Percentiles rank a stretch among this genome's conserved stretches.
phyloP scores from a whole-genome alignment of 2,113 vertebrate species.

The Grammomys dolichurus region DNA sequence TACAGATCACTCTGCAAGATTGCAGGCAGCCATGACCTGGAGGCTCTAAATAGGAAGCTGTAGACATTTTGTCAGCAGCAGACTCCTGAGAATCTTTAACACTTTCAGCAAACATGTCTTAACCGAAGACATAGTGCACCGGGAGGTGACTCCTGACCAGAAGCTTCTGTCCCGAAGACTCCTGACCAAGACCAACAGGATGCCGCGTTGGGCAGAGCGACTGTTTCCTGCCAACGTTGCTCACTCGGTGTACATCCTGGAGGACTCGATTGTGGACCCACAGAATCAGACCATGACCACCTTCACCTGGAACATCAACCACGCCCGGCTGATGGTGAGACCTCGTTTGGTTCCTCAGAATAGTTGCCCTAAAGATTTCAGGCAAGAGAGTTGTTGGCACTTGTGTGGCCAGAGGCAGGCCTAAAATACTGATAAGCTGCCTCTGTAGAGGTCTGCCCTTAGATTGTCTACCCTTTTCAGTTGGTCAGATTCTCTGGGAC shows the following conservation, averaged over 20 bases:
- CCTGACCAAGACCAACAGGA: conserved; percentile 97
- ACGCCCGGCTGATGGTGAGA: conserved; percentile 94
- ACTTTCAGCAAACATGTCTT: conserved; percentile 96
- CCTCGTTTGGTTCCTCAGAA: neutral
- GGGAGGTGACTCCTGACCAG: conserved; percentile 96
- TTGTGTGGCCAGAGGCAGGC: neutral
- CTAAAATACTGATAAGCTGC: neutral
- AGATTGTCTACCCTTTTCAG: neutral
- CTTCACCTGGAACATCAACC: conserved; percentile 98
- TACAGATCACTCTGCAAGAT: neutral
- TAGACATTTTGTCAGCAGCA: neutral
- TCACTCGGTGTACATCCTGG: conserved; percentile 96
- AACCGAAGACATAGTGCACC: conserved; percentile 97
- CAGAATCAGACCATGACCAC: conserved; percentile 96
- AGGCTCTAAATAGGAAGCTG: neutral
- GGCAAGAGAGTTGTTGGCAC: neutral
- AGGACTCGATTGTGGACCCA: conserved; percentile 98
- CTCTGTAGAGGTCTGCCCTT: neutral
- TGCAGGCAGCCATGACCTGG: neutral
- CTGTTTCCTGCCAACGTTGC: conserved; percentile 95
- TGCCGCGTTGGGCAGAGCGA: conserved; percentile 96
- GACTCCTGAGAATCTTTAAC: neutral
- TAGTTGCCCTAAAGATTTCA: neutral
- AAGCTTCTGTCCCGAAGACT: conserved; percentile 96
- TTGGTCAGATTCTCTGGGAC: neutral